phyloP scores from a whole-genome alignment of 2,797 vertebrate species.

The Gallirallus australis region DNA sequence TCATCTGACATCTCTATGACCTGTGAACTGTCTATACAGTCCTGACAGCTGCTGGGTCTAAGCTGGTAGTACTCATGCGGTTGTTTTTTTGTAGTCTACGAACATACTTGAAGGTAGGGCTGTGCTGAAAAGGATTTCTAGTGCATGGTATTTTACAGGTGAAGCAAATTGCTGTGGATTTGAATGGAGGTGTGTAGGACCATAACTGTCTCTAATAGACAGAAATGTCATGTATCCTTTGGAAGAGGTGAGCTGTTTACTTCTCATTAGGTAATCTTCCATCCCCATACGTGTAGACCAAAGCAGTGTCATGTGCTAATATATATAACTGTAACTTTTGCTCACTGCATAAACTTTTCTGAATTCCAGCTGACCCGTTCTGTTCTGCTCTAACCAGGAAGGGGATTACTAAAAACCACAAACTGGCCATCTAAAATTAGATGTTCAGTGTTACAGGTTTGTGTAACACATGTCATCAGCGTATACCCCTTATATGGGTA shows the following conservation, averaged over 20 bases:
- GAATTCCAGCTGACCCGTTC: background rate
- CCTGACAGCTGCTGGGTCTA: background rate
- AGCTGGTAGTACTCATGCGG: background rate
- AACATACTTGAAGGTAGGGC: background rate
- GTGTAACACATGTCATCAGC: background rate
- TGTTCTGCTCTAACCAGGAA: background rate
- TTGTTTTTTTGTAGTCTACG: background rate
- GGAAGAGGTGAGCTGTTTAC: background rate
- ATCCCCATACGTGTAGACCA: background rate
- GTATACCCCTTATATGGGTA: rapidly evolving
- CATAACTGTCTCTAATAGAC: background rate
- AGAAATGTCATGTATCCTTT: background rate
- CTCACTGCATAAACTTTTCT: background rate
- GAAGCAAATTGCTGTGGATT: background rate
- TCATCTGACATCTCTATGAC: background rate
- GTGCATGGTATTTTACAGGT: background rate
- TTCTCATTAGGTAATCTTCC: background rate
- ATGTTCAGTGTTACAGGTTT: background rate
- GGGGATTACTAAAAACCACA: background rate
- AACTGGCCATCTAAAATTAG: background rate
- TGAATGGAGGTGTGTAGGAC: background rate
- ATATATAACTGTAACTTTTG: background rate
- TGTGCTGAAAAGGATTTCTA: background rate
- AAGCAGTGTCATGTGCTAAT: rapidly evolving
- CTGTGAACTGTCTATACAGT: background rate